Evolutionary conservation across 2,797 vertebrate genomes (phyloP), one percentile per base, ranked within the genome.

Genomic region (Setipinna tenuifilis): DNA sequence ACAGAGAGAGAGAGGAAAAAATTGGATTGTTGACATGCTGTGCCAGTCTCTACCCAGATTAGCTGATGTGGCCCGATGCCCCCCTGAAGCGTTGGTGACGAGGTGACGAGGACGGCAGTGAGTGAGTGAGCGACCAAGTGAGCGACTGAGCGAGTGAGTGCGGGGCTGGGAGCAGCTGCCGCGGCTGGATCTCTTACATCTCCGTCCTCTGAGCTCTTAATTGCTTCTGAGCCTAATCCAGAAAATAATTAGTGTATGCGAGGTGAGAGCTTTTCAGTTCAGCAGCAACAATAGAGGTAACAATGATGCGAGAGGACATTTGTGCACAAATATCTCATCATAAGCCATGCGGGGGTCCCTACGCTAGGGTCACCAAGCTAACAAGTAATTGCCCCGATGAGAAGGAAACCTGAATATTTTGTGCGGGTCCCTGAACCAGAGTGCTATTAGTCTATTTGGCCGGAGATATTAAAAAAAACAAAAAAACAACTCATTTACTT

Each of bases 151-250:
- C 35, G 35, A 2, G 35, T 2, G 35, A 41, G 35, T 59, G 83
- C 83, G 84, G 61, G 23, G 19, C 46, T 16, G 62, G 58, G 81
- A 16, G 44, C 62, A n/a, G 61, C 82, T 86, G 87, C 87, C 75
- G 86, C 85, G 81, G 83, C 80, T 85, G 85, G 61, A 61, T 83
- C 85, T 88, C 86, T 89, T 84, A 85, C 75, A 84, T 83, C 71
- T 35, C 65, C 12, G 65, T 71, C 65, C 65, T 19, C 31, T 14
- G 71, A 44, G 71, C 71, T 86, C 89, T 89, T 91, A 89, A 91
- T 89, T 90, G 90, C 87, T 87, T 92, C 89, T 90, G 88, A 89
- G 88, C 87, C 90, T 92, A 92, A 94, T 94, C 90, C 90, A 90
- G 88, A 90, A 92, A 90, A 90, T 92, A 92, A 94, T 94, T 92